Evolutionary conservation across 64 coral and sea anemone species (phyloP), one percentile per base, ranked within the genome.

Genomic region (Pocillopora damicornis): DNA sequence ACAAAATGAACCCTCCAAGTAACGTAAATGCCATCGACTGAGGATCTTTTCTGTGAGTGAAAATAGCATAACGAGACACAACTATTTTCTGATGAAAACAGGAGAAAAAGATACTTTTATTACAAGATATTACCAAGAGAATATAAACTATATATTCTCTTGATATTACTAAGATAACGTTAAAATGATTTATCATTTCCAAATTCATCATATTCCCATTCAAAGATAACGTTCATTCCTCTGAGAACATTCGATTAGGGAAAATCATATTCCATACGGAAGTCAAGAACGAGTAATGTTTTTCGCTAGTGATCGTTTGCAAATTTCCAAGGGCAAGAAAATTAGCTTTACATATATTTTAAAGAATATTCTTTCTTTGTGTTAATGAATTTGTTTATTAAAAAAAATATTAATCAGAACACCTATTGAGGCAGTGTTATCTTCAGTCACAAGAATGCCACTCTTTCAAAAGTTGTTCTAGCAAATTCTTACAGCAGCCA

Each of bases 301-400:
- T 30, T 30, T 51, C 42, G 42, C 42, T 51, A 4, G 7, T 51
- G 42, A 51, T 51, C 42, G 42, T 18, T 71, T 23, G 67, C 2
- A 20, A 30, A 11, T 71, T 71, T 11, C 22, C 11, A 26, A 71
- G 25, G 9, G n/a, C 20, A 22, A 23, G 1, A 23, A 71, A 71
- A 30, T n/a, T 11, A 23, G 22, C 67, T 71, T 71, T 11, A 8
- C 7, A 23, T 58, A 12, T 85, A 6, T 15, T 15, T 9, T 23
- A 35, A 0, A 85, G 22, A 58, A 68, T 67, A 51, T 65, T 38
- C 5, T 13, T 14, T 23, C 20, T 15, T 68, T 18, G 22, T 14
- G 37, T 51, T 58, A 58, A 22, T 68, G n/a, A 56, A 72, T 85
- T 71, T 58, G 81, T 85, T 85, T 85, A 85, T 85, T 85, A 14